Evolutionary conservation across 2,113 vertebrate species (phyloP).

Genomic region (Nesospiza acunhae): DNA sequence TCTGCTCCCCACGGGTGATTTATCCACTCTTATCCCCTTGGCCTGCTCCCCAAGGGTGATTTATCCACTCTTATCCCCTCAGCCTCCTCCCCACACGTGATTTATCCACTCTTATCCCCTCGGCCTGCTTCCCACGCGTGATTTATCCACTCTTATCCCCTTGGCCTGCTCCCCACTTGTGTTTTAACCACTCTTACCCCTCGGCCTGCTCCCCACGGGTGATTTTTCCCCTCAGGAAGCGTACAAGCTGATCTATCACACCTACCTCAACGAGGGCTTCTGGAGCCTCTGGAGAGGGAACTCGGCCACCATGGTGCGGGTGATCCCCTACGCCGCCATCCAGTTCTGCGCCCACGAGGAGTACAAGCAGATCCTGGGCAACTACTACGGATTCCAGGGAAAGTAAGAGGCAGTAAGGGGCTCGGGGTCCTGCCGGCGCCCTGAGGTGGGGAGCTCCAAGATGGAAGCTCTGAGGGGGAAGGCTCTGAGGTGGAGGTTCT

Average conservation of each 20-base stretch:
- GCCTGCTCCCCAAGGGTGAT: no score
- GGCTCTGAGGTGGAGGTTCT: neutral
- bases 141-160: no score
- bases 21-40: no score
- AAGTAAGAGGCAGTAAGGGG: conserved; percentile 78
- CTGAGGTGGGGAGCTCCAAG: neutral
- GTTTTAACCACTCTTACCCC: neutral
- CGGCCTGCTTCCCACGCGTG: no score
- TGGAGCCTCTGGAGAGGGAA: conserved; percentile 95
- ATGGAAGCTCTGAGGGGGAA: neutral
- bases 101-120: no score
- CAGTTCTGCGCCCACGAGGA: conserved; percentile 97
- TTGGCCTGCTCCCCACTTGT: no score
- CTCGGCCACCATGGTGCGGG: conserved; percentile 97
- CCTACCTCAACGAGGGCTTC: conserved; percentile 92
- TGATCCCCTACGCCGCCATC: conserved; percentile 94
- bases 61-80: no score
- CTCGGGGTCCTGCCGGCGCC: neutral
- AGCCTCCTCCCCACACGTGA: no score
- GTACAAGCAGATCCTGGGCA: conserved; percentile 89
- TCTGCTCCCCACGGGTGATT: conserved; percentile 64
- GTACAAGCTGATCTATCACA: conserved; percentile 90
- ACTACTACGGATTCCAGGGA: conserved; percentile 89
- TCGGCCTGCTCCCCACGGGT: conserved; percentile 71
- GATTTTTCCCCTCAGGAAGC: conserved; percentile 90